Evolutionary conservation across 2,888 invertebrate genomes (phyloP), one percentile per base, ranked within the genome.

Genomic region (Abscondita cerata): DNA sequence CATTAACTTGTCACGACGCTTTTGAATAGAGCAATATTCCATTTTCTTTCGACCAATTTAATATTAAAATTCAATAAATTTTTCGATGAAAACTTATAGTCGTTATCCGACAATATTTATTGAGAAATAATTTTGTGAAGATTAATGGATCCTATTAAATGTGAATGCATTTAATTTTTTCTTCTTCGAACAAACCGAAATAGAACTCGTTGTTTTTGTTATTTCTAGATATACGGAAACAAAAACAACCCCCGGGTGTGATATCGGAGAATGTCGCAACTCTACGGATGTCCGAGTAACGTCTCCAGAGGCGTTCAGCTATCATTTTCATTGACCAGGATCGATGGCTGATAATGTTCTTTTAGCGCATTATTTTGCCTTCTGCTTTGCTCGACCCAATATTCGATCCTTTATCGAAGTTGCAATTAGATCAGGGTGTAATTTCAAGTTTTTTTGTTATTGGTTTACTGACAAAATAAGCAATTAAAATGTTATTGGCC

Each of bases 81-180:
- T 56, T 59, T 67, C 57, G 59, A 60, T 53, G 50, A 53, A 65
- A 70, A 68, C 66, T 61, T 66, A 38, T 59, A 47, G 65, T 67
- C 67, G 68, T 70, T 68, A 70, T 56, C 52, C 62, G 66, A 69
- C 69, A 51, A 34, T 33, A 34, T 13, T 33, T 66, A 68, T 69
- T 54, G 65, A 62, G 67, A 64, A 62, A 60, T 53, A 65, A 56
- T 60, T 55, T 56, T 58, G 33, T 56, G 54, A 70, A 70, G 71
- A 71, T 71, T 71, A 71, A 71, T 71, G 68, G 70, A 65, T 66
- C n/a, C n/a, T n/a, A n/a, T n/a, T n/a, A 62, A 66, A 68, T 70
- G 6, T 25, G 6, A 70, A 71, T 70, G 69, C 70, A 69, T 68
- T 70, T 65, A 66, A 62, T 68, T 70, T 70, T 70, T 68, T 59